Evolutionary conservation across 1,140 invertebrate species (phyloP).

Genomic region (Drosophila carrolli): DNA sequence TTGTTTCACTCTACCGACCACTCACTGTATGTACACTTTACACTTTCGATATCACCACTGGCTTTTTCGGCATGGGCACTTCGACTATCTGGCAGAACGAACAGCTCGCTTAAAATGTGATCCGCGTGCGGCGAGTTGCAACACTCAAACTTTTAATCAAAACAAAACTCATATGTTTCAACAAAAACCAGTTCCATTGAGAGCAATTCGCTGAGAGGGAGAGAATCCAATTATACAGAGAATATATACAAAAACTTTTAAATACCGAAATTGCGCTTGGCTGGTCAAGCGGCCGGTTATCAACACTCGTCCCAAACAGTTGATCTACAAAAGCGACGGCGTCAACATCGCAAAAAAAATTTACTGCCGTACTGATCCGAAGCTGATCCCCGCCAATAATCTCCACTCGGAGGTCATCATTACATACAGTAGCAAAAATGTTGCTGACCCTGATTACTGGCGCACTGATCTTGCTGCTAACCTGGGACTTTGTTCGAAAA

Average conservation of each 20-base stretch:
- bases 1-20: not conserved
- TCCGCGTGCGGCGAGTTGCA: constrained; percentile 16
- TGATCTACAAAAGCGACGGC: constrained; percentile 32
- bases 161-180: constrained; percentile 12
- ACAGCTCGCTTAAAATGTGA: constrained; percentile 20
- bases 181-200: constrained; percentile 25
- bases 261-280: constrained; percentile 53
- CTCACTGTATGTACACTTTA: constrained; percentile 13
- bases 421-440: constrained; percentile 30
- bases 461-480: constrained; percentile 43
- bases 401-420: constrained; percentile 4
- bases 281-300: constrained; percentile 48
- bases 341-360: constrained; percentile 37
- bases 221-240: constrained; percentile 19
- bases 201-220: constrained; percentile 11
- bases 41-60: constrained; percentile 25
- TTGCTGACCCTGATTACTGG: constrained; percentile 52
- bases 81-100: not conserved
- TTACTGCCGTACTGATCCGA: not conserved
- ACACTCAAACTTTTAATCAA: constrained; percentile 17
- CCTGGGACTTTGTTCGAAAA: constrained; percentile 65
- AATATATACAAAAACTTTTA: constrained; percentile 19
- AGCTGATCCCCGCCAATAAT: constrained; percentile 9
- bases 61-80: constrained; percentile 20
- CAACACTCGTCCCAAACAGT: constrained; percentile 38